Evolutionary conservation across 1,140 invertebrate species (phyloP).

Genomic region (Ceratitis capitata): DNA sequence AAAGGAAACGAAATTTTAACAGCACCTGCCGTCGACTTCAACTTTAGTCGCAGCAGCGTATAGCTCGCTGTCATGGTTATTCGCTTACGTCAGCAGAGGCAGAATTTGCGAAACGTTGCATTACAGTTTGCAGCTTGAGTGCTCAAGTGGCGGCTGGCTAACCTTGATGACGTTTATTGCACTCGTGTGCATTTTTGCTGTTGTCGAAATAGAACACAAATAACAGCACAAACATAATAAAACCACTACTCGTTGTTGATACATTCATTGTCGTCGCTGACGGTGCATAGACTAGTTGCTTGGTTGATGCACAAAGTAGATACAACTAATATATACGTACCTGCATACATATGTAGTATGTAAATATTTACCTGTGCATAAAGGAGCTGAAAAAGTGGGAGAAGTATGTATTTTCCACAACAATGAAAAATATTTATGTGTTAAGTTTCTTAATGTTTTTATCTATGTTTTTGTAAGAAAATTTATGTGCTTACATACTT

Average conservation of each 20-base stretch:
- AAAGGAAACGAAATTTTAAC: not conserved
- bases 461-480: no score
- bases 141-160: constrained; percentile 40
- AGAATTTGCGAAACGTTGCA: constrained; percentile 2
- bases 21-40: not conserved
- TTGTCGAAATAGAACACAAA: constrained; percentile 22
- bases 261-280: not conserved
- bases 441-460: no score
- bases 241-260: not conserved
- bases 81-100: not conserved
- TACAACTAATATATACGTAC: not conserved
- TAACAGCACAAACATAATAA: not conserved
- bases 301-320: not conserved
- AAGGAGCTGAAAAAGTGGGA: no score
- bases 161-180: constrained; percentile 62
- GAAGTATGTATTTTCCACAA: no score
- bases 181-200: constrained; percentile 47
- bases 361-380: not conserved
- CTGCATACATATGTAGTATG: not conserved
- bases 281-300: not conserved
- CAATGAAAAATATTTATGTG: no score
- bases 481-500: no score
- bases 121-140: not conserved
- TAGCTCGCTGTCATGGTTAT: not conserved
- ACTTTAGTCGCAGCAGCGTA: not conserved